Conservation (phyloP, 2,797 vertebrate species). For the Silurus lanzhouensis region DNA sequence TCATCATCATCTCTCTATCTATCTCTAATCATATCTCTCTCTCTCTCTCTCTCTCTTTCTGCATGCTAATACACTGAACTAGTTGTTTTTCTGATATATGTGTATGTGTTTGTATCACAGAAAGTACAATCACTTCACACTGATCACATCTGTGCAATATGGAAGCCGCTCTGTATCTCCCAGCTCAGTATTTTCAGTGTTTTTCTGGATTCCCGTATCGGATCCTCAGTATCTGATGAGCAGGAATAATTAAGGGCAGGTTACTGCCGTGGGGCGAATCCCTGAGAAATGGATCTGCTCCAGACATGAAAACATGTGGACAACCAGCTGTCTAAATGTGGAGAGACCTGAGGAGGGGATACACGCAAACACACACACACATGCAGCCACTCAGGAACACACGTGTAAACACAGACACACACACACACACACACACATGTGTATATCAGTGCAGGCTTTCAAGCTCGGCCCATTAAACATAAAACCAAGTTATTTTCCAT, state of each 20-base stretch:
- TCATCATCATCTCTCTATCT: too few species aligned
- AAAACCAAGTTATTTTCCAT: constrained; percentile 35
- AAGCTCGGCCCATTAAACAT: constrained; percentile 12
- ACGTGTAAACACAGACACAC: constrained; percentile 26
- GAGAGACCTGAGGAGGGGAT: constrained; percentile 20
- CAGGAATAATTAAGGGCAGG: constrained; percentile 39
- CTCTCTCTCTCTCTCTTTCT: too few species aligned
- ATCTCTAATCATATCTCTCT: too few species aligned
- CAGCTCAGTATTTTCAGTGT: neutral
- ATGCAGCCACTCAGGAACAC: constrained; percentile 22
- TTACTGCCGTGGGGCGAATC: constrained; percentile 10
- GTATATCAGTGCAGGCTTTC: constrained; percentile 28
- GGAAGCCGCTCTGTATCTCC: neutral
- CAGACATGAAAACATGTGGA: constrained; percentile 40
- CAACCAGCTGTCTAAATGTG: constrained; percentile 39
- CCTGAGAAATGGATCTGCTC: constrained; percentile 5
- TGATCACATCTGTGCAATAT: neutral
- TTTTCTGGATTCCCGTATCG: neutral
- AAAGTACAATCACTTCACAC: neutral
- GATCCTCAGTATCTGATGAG: constrained; percentile 12
- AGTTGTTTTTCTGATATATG: neutral
- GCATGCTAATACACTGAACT: neutral
- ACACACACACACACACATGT: neutral
- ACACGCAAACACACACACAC: constrained; percentile 29
- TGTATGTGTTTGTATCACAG: too few species aligned